Percentiles rank a stretch among this genome's conserved stretches.
Conservation (phyloP, 2,888 invertebrate genomes). For the Marronus borbonicus region DNA sequence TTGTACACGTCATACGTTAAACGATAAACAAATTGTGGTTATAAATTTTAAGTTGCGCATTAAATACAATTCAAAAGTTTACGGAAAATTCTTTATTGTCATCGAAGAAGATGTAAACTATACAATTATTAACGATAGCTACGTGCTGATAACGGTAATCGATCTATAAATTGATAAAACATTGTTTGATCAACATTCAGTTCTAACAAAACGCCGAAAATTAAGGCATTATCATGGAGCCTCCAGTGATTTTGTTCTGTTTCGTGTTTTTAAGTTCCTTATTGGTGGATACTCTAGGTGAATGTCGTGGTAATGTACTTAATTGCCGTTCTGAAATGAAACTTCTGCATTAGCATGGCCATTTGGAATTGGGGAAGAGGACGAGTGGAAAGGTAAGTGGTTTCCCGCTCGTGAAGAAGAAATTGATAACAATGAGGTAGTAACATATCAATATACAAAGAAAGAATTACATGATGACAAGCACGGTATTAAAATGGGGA, state of each 20-base stretch:
- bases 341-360: constrained; percentile 33
- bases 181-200: neutral
- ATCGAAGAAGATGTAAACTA: neutral
- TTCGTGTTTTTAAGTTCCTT: neutral
- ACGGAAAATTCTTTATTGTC: neutral
- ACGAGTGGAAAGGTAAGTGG: constrained; percentile 67
- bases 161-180: neutral
- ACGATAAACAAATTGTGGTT: constrained; percentile 21
- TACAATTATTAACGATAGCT: neutral
- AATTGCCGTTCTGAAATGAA: neutral
- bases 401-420: constrained; percentile 65
- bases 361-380: constrained; percentile 30
- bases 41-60: neutral
- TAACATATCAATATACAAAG: constrained; percentile 52
- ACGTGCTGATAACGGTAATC: constrained; percentile 18
- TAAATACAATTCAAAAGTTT: neutral
- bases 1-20: neutral
- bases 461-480: constrained; percentile 59
- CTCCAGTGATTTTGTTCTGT: neutral
- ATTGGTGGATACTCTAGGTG: neutral
- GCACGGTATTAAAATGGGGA: constrained; percentile 74
- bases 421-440: constrained; percentile 58
- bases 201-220: neutral
- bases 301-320: neutral
- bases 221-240: neutral